Base-by-base conservation (phyloP, 2,888 invertebrate genomes). In the Nemurella pictetii region DNA sequence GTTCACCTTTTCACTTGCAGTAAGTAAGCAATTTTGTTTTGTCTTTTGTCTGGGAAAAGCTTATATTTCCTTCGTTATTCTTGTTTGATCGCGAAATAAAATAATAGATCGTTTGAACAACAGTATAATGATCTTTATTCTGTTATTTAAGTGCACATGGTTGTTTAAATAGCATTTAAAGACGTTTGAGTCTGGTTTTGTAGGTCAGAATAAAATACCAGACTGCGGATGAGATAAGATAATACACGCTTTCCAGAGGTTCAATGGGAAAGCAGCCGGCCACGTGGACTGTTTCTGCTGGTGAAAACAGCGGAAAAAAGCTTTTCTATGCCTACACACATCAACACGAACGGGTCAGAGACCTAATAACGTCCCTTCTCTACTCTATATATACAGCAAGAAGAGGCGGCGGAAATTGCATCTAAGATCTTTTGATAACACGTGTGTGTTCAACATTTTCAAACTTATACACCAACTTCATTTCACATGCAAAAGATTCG, bases 401-500 rank as follows among this genome's bases (percentile, higher is more conserved):
- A 55, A 12, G 35, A 35, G 35, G 55, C 55, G 55, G 55, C 20
- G 20, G 55, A 55, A 55, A 55, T 55, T 55, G 55, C 55, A 55
- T 55, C 55, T 55, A 55, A 20, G 55, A 55, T 55, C 55, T 55
- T 55, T 75, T 27, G 27, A 75, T 75, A 75, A 28, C 75, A 27
- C 26, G 75, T 28, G 28, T 28, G 75, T 75, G 75, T 9, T 75
- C 27, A 28, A 75, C 75, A 75, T 75, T 75, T 26, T 75, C 75
- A 75, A 75, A 75, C 27, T 75, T 75, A 75, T 27, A 75, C 75
- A n/a, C 55, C 55, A 75, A 28, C 27, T 75, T 75, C 75, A 75
- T 75, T 75, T 75, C 75, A 75, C 28, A 75, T 75, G 75, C 75
- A 75, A 75, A 75, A 75, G 75, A 75, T 75, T 75, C 75, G 75